Conservation (phyloP, 2,113 vertebrate genomes). For the rabbit (Oryctolagus cuniculus) region DNA sequence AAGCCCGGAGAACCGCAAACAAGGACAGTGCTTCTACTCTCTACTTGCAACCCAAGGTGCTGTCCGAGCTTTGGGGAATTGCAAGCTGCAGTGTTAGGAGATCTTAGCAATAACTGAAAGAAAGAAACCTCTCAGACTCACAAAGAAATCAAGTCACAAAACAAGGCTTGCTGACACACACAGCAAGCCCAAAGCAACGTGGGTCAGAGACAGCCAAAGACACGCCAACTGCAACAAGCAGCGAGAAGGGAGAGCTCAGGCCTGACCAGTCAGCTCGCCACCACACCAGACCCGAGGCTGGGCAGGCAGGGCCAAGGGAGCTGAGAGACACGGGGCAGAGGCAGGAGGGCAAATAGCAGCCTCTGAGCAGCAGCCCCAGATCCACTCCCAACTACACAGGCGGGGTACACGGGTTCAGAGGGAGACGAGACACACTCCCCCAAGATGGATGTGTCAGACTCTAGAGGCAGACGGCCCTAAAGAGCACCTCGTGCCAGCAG, state of each 20-base stretch:
- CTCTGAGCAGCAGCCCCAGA: background rate
- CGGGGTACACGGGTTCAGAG: no score
- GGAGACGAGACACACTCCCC: background rate
- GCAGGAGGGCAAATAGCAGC: background rate
- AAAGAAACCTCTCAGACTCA: background rate
- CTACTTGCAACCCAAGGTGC: background rate
- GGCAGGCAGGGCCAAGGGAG: background rate
- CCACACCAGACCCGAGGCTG: background rate
- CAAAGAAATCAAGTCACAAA: background rate
- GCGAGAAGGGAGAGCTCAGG: background rate
- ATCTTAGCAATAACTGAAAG: background rate
- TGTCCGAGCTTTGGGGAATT: background rate
- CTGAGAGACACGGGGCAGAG: accelerated
- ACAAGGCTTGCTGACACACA: background rate
- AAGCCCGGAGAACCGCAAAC: background rate
- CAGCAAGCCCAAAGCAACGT: background rate
- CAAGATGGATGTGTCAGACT: background rate
- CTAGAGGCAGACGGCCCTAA: background rate
- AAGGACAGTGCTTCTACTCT: background rate
- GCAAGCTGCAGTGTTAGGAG: background rate
- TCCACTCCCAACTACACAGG: background rate
- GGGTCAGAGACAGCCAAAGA: no score
- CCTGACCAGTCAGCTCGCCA: background rate
- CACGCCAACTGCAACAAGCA: no score
- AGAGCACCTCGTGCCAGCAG: background rate